phyloP scores from a whole-genome alignment of 2,113 vertebrate species.

The Prionailurus bengalensis region DNA sequence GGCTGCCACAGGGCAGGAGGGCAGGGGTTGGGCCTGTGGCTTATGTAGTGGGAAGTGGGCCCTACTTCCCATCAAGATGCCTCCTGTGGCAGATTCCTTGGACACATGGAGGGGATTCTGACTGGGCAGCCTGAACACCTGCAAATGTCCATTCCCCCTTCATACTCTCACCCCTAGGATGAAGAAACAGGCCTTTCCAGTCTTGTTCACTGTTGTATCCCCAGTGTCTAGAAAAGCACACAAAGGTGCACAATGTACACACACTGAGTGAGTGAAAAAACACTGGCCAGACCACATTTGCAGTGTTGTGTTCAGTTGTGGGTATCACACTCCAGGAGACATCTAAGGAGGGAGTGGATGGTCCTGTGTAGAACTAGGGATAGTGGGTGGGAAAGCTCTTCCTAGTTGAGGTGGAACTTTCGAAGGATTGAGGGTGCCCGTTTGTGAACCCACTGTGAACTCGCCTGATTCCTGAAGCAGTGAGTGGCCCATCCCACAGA shows the following conservation, averaged over 20 bases:
- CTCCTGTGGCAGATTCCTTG: neutral
- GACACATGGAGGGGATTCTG: neutral
- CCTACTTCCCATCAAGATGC: neutral
- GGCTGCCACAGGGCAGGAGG: neutral
- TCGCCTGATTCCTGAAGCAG: neutral
- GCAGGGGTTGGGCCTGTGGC: neutral
- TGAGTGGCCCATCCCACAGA: neutral
- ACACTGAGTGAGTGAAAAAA: accelerated
- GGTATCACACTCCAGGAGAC: neutral
- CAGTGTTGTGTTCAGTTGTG: neutral
- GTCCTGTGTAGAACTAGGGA: neutral
- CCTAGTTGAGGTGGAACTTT: neutral
- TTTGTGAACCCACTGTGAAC: neutral
- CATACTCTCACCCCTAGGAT: neutral
- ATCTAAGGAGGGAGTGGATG: neutral
- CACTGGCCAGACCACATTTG: neutral
- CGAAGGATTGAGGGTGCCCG: neutral
- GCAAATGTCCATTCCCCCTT: neutral
- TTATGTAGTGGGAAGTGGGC: neutral
- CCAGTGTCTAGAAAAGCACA: neutral
- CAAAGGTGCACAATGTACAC: no score
- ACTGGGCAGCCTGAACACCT: neutral
- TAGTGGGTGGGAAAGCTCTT: neutral
- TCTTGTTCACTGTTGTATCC: neutral
- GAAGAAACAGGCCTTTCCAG: neutral